Percentiles rank a stretch among this genome's conserved stretches.
Conservation (phyloP, 2,113 vertebrate species). For the Leptocoma aspasia region DNA sequence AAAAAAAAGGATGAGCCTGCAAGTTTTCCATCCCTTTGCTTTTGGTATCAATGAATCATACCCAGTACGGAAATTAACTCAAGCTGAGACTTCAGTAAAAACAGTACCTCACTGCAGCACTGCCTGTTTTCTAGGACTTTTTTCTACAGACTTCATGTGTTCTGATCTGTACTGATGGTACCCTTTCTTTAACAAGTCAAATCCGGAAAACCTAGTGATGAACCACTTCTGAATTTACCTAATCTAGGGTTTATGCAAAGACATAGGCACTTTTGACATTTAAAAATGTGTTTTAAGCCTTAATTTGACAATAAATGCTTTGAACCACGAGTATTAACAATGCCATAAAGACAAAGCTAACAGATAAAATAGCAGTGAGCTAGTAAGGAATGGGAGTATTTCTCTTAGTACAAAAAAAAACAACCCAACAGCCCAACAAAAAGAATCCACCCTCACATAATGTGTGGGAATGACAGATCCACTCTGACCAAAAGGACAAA, state of each 20-base stretch:
- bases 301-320: conserved; percentile 53
- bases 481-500: conserved; percentile 2
- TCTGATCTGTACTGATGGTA: neutral
- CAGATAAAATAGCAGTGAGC: neutral
- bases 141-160: neutral
- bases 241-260: neutral
- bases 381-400: neutral
- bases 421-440: neutral
- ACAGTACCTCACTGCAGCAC: neutral
- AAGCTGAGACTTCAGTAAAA: neutral
- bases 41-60: neutral
- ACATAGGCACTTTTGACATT: neutral
- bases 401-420: neutral
- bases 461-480: neutral
- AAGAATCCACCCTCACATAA: neutral
- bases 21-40: neutral
- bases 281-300: conserved; percentile 39
- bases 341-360: neutral
- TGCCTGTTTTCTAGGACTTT: neutral
- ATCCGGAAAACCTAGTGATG: neutral
- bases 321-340: conserved; percentile 24
- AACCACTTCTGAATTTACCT: neutral
- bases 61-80: neutral
- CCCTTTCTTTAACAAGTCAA: neutral
- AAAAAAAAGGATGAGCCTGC: neutral